These are phyloP conservation scores for Chrysochloris asiatica DNA, from an alignment of 2,113 vertebrate genomes.

Conservation along the genomic window DNA sequence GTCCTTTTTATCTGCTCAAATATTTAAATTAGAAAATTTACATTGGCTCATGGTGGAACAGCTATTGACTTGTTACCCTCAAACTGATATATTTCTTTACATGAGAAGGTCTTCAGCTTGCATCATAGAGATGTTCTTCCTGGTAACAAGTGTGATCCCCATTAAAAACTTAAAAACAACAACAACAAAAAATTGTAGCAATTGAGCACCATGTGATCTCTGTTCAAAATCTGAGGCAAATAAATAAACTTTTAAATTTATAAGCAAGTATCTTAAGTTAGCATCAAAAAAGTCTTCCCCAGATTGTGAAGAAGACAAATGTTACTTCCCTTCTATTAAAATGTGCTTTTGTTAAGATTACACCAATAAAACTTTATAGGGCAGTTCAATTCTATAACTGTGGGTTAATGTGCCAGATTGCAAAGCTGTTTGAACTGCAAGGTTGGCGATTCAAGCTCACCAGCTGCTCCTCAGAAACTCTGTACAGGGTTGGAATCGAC, in stretches of 20 bases:
- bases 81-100: neutral
- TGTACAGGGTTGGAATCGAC: too few species aligned
- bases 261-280: neutral
- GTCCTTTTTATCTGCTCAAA: neutral
- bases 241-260: slow-evolving; percentile 1
- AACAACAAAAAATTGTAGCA: neutral
- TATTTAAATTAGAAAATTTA: neutral
- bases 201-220: neutral
- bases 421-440: too few species aligned
- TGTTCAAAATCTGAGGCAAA: neutral
- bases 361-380: neutral
- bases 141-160: neutral
- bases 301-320: neutral
- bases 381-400: neutral
- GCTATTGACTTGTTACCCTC: neutral
- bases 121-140: neutral
- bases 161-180: too few species aligned
- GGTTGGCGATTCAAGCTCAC: too few species aligned
- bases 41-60: neutral
- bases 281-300: neutral
- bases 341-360: neutral
- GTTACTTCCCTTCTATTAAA: neutral
- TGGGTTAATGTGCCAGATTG: too few species aligned
- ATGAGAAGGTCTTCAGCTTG: neutral
- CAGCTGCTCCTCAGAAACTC: too few species aligned